These are phyloP conservation scores for Dioctria rufipes DNA, from an alignment of 2,888 invertebrate genomes.

Conservation along the genomic window DNA sequence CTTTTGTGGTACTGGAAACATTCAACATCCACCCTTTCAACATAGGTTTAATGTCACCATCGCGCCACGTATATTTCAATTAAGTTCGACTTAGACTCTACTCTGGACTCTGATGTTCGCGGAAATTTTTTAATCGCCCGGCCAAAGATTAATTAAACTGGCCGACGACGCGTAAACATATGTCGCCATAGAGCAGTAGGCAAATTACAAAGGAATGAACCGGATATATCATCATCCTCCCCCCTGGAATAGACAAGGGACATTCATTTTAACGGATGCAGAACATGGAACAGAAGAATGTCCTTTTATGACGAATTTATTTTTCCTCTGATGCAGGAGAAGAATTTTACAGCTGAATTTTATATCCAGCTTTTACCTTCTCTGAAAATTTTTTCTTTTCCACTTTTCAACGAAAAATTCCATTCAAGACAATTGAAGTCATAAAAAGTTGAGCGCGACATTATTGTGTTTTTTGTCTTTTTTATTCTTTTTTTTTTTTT, in stretches of 20 bases:
- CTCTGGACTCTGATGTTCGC: neutral
- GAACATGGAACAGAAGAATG: constrained; percentile 42
- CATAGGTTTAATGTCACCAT: constrained; percentile 10
- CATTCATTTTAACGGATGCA: constrained; percentile 32
- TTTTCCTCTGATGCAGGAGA: constrained; percentile 39
- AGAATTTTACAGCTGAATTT: constrained; percentile 54
- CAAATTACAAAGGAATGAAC: constrained; percentile 54
- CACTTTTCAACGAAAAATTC: constrained; percentile 26
- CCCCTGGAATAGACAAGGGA: constrained; percentile 25
- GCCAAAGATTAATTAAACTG: constrained; percentile 60
- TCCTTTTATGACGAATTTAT: constrained; percentile 55
- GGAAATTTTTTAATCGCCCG: constrained; percentile 52
- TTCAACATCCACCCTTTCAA: constrained; percentile 41
- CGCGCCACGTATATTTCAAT: constrained; percentile 57
- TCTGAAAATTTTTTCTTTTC: neutral
- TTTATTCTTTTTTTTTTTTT: too few relatives aligned
- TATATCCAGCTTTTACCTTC: constrained; percentile 50
- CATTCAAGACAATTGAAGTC: constrained; percentile 24
- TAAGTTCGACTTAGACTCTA: constrained; percentile 55
- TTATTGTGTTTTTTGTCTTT: constrained; percentile 11
- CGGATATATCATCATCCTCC: constrained; percentile 8
- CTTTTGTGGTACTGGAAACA: constrained; percentile 3
- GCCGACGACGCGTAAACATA: constrained; percentile 58
- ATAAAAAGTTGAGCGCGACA: constrained; percentile 23
- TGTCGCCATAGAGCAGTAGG: constrained; percentile 56